Percentiles rank a stretch among this genome's conserved stretches.
phyloP scores from a whole-genome alignment of 2,888 invertebrate species.

The Acanthosepion pharaonis region DNA sequence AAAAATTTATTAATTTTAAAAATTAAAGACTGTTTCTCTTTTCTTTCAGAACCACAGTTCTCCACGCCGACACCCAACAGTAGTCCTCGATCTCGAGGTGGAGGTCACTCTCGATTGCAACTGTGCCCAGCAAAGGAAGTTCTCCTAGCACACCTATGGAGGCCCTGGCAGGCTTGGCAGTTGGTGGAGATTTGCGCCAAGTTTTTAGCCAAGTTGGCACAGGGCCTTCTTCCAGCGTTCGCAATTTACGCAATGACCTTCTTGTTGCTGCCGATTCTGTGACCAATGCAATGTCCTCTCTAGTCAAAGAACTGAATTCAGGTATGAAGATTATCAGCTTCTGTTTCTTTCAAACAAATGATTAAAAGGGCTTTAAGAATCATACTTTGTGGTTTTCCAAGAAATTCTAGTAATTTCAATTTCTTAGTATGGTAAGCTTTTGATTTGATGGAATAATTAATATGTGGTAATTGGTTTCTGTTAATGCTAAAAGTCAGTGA shows the following conservation, averaged over 20 bases:
- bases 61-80: constrained; percentile 69
- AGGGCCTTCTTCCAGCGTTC: constrained; percentile 55
- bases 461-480: too few species aligned
- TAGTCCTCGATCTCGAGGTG: constrained; percentile 54
- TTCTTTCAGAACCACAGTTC: constrained; percentile 70
- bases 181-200: constrained; percentile 77
- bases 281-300: constrained; percentile 96
- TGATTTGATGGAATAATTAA: too few species aligned
- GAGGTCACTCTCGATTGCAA: constrained; percentile 48
- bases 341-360: neutral
- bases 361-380: neutral
- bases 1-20: too few species aligned
- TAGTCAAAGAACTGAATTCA: constrained; percentile 95
- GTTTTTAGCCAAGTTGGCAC: constrained; percentile 70
- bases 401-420: too few species aligned
- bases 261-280: constrained; percentile 97
- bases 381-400: too few species aligned
- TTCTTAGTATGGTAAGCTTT: too few species aligned
- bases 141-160: constrained; percentile 71
- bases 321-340: constrained; percentile 53
- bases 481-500: too few species aligned
- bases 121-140: constrained; percentile 56
- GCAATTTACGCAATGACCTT: constrained; percentile 81
- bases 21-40: neutral
- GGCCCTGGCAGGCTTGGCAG: constrained; percentile 64